phyloP scores from a whole-genome alignment of 2,113 vertebrate genomes.

The Malaclemys terrapin region DNA sequence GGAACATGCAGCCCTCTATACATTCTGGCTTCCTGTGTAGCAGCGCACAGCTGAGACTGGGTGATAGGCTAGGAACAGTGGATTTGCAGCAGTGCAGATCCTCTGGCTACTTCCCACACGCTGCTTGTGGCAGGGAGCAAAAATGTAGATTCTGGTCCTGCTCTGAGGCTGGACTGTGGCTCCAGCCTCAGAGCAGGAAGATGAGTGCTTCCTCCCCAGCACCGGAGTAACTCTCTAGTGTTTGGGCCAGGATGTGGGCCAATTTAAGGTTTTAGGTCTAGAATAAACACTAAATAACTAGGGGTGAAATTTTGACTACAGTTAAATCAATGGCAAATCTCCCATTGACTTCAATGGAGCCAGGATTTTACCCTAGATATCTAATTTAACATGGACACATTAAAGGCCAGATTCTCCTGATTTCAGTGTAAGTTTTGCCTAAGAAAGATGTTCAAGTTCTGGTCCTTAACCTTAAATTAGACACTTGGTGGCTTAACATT shows the following conservation, averaged over 20 bases:
- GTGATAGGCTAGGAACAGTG: accelerated
- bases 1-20: accelerated
- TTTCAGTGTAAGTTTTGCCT: accelerated
- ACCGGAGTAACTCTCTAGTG: not conserved
- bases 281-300: not conserved
- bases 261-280: not conserved
- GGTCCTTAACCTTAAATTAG: not conserved
- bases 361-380: not conserved
- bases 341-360: not conserved
- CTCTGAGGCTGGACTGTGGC: not conserved
- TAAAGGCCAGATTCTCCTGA: not conserved
- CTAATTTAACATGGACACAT: not conserved
- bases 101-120: accelerated
- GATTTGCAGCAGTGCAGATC: not conserved
- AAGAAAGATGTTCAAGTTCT: accelerated
- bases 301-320: not conserved
- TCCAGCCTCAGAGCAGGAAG: not conserved
- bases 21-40: accelerated
- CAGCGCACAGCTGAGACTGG: accelerated
- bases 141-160: not conserved
- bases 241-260: not conserved
- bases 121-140: not conserved
- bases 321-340: not conserved
- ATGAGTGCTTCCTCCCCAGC: accelerated
- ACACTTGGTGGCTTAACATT: not conserved